Evolutionary conservation across 2,888 invertebrate genomes (phyloP), one percentile per base, ranked within the genome.

Genomic region (Meta bourneti): DNA sequence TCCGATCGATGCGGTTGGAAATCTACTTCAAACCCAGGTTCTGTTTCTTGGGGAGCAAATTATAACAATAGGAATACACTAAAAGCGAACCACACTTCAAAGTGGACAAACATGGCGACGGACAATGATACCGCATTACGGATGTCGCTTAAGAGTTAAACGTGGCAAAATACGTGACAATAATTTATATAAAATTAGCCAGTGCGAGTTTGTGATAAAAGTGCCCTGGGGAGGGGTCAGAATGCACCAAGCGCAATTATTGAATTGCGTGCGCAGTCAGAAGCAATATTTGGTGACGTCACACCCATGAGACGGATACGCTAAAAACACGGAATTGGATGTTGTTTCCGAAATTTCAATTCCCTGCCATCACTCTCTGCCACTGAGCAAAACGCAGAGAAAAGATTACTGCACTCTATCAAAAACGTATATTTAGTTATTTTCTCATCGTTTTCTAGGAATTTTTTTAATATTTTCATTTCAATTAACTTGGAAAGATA

Each of bases 141-240:
- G 7, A 7, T 61, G 7, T 51, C 70, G 49, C 61, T 88, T 75
- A 80, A 75, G 88, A 88, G 75, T 81, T 88, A 88, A 88, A 81
- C 81, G 88, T 80, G 61, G 61, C 72, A 88, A 81, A 88, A 81
- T 88, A 88, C 88, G 88, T 88, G 88, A 81, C 81, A 74, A 74
- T 88, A 88, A 88, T 88, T 80, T 20, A 54, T 48, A 34, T 54
- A 69, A 88, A 88, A 88, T 87, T 80, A 88, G 61, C 81, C 49
- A 7, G 51, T 74, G 81, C 72, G 69, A 49, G 81, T 75, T 88
- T 88, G 51, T 74, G 80, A 74, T 88, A 88, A 88, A 80, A 75
- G 81, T 20, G 69, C 88, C 69, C 74, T 54, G n/a, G 81, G 88
- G 81, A 86, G 69, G 74, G 74, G 61, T 61, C 74, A 49, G 81